Evolutionary conservation across 2,797 vertebrate species (phyloP), one percentile per base, ranked within the genome.

Genomic region (Semotilus atromaculatus): DNA sequence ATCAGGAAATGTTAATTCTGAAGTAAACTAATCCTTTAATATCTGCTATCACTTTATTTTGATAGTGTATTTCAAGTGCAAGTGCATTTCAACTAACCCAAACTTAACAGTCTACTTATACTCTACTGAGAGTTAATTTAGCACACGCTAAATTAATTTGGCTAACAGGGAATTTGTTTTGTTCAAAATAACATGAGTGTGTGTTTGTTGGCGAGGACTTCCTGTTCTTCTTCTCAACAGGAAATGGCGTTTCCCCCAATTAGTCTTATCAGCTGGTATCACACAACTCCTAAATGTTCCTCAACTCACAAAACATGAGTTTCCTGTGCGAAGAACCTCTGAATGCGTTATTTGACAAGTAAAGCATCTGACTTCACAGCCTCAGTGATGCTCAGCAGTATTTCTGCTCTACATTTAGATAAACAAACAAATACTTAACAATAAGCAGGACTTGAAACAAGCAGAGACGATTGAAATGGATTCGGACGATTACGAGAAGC

Each of bases 251-350:
- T 70, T 76, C 53, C 81, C 48, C 76, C 48, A 13, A 73, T 7
- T 5, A 14, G 62, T 68, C 85, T 91, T 93, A 91, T 93, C 90
- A 87, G 75, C 16, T 71, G 53, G 70, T 73, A 78, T 77, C 90
- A 91, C 55, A 21, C 40, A 14, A n/a, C 31, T 45, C 73, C 26
- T 45, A 31, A 16, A 76, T 14, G 43, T 45, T 55, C 55, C 68
- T 75, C 77, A n/a, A 66, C 40, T 68, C 43, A 8, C 29, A 72
- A 58, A 78, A 45, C n/a, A n/a, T 5, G 21, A 1, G n/a, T 62
- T 78, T 64, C 38, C 38, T 1, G 16, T 11, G 8, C 0, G 18
- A 31, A 21, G 29, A 43, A 21, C 4, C 5, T 58, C 31, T 18
- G 13, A 58, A 14, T 13, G 5, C 29, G 5, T 43, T 43, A 19